Conservation (phyloP, 64 coral and sea anemone genomes). For the Montipora foliosa region DNA sequence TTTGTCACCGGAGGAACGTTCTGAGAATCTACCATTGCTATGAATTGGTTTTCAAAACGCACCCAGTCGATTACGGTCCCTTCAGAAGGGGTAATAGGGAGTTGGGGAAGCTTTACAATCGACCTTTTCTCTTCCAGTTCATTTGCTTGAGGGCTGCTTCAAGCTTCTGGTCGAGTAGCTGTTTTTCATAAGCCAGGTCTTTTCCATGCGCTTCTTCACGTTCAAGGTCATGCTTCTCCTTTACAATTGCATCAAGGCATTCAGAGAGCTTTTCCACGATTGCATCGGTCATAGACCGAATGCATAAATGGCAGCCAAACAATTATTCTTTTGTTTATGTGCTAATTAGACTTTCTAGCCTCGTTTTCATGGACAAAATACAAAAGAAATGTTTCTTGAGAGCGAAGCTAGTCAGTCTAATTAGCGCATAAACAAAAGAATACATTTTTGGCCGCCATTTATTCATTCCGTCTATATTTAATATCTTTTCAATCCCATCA, state of each 20-base stretch:
- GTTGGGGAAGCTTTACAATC: constrained; percentile 4
- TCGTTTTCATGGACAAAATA: no score
- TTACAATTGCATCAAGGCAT: neutral
- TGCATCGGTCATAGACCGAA: no score
- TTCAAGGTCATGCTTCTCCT: neutral
- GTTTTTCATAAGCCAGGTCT: neutral
- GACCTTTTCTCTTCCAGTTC: neutral
- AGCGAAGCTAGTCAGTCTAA: no score
- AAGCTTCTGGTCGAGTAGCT: constrained; percentile 1
- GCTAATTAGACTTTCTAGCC: no score
- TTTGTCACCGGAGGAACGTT: neutral
- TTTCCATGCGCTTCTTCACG: neutral
- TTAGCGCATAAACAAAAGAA: no score
- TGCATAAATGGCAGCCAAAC: no score
- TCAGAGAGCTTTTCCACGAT: no score
- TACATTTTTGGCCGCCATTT: no score
- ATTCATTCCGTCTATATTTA: neutral
- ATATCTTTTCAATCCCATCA: neutral
- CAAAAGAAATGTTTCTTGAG: no score
- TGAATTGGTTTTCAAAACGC: constrained; percentile 24
- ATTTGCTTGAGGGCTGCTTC: constrained; percentile 5
- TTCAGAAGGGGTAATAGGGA: neutral
- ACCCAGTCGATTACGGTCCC: constrained; percentile 10
- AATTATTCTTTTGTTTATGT: no score
- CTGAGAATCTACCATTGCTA: constrained; percentile 36